Base-by-base conservation (phyloP, 2,113 vertebrate genomes). In the Trinectes maculatus region DNA sequence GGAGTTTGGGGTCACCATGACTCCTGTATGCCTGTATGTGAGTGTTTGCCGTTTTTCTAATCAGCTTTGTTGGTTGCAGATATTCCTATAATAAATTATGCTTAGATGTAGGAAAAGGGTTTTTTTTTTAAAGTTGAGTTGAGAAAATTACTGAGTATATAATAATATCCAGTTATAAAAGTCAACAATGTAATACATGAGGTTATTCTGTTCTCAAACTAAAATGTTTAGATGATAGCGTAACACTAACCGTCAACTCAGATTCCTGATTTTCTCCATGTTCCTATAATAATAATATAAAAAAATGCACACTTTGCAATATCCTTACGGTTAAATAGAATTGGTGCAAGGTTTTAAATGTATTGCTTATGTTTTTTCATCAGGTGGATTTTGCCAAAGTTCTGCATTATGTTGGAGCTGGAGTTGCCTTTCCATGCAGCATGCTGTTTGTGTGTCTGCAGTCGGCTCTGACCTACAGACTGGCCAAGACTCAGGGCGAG, bases 351-450 rank as follows among this genome's bases (percentile, higher is more conserved):
- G 25, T 46, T 24, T 31, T n/a, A n/a, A 2, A 33, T 1, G 8
- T 33, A 2, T 52, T 3, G 5, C 7, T 43, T 37, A 22, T 21
- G 1, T 36, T 0, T 60, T 1, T 60, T 82, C 12, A n/a, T 8
- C 69, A 96, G 95, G 94, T 96, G 84, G 94, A 95, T 80, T 93
- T 94, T 0, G 94, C 94, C 56, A 96, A 95, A 79, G 93, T 95
- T 28, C 89, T 95, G 0, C 95, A 95, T 83, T 96, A 96, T 47
- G 91, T 95, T 0, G 95, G 95, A 1, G 95, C 94, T 0, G 95
- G 94, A 0, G 93, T 95, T 55, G 94, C 93, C 3, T 96, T 96
- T 73, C 95, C 95, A 8, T 94, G 93, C 74, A 95, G 95, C 85
- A 93, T 95, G 92, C 72, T 96, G 71, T 95, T 95, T 51, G 92